Evolutionary conservation across 1,140 invertebrate genomes (phyloP).

Genomic region (Drosophila gunungcola): DNA sequence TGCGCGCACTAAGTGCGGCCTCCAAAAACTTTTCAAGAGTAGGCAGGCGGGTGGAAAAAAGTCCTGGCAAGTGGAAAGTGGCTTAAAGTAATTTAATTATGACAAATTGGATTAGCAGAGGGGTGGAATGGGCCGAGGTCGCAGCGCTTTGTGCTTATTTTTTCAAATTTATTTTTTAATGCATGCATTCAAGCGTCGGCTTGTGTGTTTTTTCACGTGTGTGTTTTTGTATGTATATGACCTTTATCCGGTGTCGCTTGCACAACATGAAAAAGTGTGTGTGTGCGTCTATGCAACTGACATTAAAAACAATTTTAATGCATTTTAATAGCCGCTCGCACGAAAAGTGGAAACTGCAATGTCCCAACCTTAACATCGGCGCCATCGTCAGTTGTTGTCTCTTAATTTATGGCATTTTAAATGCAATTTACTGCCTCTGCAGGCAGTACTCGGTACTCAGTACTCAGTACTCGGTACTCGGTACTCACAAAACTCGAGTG

Average conservation of each 20-base stretch:
- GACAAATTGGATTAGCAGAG: constrained; percentile 71
- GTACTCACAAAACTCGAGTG: constrained; percentile 7
- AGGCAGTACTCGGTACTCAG: constrained; percentile 9
- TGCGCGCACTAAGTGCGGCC: constrained; percentile 46
- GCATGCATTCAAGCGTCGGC: not conserved
- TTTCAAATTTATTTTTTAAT: constrained; percentile 33
- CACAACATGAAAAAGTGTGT: not conserved
- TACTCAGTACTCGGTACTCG: not conserved
- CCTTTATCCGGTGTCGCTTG: constrained; percentile 16
- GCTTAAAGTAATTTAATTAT: constrained; percentile 80
- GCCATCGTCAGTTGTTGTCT: constrained; percentile 50
- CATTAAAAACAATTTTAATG: constrained; percentile 75
- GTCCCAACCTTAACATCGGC: constrained; percentile 11
- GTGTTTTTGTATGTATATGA: constrained; percentile 14
- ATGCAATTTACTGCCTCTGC: constrained; percentile 71
- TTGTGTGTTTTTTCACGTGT: not conserved
- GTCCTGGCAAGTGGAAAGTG: constrained; percentile 54
- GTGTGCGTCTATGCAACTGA: constrained; percentile 35
- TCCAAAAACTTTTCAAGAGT: constrained; percentile 54
- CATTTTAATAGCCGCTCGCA: constrained; percentile 61
- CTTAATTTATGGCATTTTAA: constrained; percentile 80
- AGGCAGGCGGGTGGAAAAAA: constrained; percentile 7
- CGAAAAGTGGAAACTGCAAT: constrained; percentile 24
- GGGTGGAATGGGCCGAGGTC: not conserved
- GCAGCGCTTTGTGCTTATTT: constrained; percentile 20